These are phyloP conservation scores for Lysandra coridon DNA, from an alignment of 2,888 invertebrate species.

Conservation along the genomic window DNA sequence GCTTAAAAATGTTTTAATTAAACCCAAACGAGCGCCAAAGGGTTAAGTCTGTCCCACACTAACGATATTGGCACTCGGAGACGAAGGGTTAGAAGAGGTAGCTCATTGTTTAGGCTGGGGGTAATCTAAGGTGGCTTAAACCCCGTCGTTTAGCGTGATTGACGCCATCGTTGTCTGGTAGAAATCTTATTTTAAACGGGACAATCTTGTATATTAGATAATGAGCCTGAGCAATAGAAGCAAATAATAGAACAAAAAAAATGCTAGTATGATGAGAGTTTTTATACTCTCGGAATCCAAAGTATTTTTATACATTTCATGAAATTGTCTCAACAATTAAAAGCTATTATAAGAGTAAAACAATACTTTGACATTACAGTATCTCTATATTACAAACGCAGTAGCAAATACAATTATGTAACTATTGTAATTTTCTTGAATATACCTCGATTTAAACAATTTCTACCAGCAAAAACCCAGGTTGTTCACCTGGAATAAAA, in stretches of 20 bases:
- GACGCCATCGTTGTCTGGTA: background rate
- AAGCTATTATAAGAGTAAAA: too few species aligned
- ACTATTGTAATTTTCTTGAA: background rate
- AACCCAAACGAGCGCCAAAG: constrained; percentile 8
- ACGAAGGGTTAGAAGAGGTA: background rate
- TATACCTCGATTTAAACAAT: background rate
- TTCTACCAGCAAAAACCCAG: background rate
- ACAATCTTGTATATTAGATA: background rate
- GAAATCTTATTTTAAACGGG: background rate
- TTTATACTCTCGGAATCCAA: too few species aligned
- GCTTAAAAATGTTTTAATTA: constrained; percentile 44
- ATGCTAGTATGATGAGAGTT: too few species aligned
- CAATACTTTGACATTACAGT: background rate
- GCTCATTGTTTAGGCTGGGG: background rate
- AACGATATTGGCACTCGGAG: background rate
- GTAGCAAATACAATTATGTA: background rate
- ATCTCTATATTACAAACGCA: too few species aligned
- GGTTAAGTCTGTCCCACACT: constrained; percentile 30
- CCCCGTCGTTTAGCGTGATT: background rate
- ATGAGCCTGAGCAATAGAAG: too few species aligned
- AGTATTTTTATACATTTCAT: background rate
- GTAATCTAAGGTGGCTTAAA: background rate
- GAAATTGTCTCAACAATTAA: background rate
- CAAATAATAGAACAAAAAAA: too few species aligned
- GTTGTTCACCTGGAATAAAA: constrained; percentile 7